Evolutionary conservation across 2,888 invertebrate genomes (phyloP).

Genomic region (Drosophila cyrtoloma): DNA sequence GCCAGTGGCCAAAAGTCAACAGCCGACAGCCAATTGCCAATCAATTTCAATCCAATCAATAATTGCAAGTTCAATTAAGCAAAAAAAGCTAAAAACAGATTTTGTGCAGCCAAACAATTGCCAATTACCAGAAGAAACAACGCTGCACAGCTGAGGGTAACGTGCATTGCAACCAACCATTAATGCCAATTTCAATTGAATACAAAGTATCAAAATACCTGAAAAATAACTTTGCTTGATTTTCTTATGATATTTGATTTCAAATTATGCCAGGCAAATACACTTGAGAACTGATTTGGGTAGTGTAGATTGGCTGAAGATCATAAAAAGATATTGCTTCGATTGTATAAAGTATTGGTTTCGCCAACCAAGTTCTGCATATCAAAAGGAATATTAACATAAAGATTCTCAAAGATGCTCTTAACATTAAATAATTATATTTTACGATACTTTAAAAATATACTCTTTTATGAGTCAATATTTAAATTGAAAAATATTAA

Average conservation of each 20-base stretch:
- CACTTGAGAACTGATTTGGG: neutral
- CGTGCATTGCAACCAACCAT: conserved; percentile 6
- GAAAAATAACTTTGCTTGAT: conserved; percentile 3
- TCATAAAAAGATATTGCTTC: neutral
- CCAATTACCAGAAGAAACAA: conserved; percentile 58
- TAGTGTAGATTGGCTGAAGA: neutral
- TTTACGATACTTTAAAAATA: neutral
- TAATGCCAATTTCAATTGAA: conserved; percentile 48
- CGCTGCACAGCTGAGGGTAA: neutral
- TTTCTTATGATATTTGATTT: conserved; percentile 10
- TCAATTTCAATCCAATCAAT: conserved; percentile 76
- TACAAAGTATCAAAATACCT: conserved; percentile 16
- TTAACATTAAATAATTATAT: neutral
- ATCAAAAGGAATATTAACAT: neutral
- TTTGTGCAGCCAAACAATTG: conserved; percentile 57
- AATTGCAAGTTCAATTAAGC: conserved; percentile 79
- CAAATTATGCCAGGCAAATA: neutral
- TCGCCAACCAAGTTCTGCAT: neutral
- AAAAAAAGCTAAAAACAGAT: conserved; percentile 29
- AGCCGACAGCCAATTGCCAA: conserved; percentile 71
- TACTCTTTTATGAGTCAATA: neutral
- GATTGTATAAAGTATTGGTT: neutral
- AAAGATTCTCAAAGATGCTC: neutral
- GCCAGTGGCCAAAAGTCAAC: conserved; percentile 72
- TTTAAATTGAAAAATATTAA: neutral